Percentiles rank a stretch among this genome's conserved stretches.
Conservation (phyloP, 2,113 vertebrate species). For the Chunga burmeisteri region DNA sequence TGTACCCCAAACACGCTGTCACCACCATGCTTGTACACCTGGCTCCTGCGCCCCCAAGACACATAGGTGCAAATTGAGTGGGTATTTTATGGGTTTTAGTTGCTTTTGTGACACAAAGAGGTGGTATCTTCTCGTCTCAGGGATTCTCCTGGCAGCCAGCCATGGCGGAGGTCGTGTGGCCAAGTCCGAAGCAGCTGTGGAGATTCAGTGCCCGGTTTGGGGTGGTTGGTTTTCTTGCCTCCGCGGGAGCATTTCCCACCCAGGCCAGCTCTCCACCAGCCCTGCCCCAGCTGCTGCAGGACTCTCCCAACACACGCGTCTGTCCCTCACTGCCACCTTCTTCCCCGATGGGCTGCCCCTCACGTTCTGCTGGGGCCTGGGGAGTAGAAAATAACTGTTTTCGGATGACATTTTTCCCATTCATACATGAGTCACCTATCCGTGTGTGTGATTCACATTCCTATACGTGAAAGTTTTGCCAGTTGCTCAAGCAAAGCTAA, state of each 20-base stretch:
- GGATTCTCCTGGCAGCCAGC: background rate
- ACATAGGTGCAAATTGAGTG: too few species aligned
- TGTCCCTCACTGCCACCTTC: background rate
- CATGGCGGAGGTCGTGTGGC: fast-evolving
- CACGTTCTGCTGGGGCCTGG: fast-evolving
- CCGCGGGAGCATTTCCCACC: background rate
- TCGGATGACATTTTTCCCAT: background rate
- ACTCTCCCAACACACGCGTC: background rate
- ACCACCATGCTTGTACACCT: fast-evolving
- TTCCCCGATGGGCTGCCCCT: background rate
- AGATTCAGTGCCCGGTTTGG: background rate
- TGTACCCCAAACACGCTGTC: fast-evolving
- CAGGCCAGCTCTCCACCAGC: background rate
- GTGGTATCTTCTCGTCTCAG: background rate
- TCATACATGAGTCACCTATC: slow-evolving; percentile 14
- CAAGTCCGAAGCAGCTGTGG: fast-evolving
- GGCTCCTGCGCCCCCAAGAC: fast-evolving
- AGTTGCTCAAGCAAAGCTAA: background rate
- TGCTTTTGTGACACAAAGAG: background rate
- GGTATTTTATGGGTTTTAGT: background rate
- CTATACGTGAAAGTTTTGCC: background rate
- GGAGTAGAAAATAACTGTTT: background rate
- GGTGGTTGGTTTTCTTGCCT: background rate
- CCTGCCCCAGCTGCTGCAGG: background rate
- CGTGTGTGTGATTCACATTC: background rate